Evolutionary conservation across 1,140 invertebrate genomes (phyloP).

Genomic region (Drosophila kanapiae): DNA sequence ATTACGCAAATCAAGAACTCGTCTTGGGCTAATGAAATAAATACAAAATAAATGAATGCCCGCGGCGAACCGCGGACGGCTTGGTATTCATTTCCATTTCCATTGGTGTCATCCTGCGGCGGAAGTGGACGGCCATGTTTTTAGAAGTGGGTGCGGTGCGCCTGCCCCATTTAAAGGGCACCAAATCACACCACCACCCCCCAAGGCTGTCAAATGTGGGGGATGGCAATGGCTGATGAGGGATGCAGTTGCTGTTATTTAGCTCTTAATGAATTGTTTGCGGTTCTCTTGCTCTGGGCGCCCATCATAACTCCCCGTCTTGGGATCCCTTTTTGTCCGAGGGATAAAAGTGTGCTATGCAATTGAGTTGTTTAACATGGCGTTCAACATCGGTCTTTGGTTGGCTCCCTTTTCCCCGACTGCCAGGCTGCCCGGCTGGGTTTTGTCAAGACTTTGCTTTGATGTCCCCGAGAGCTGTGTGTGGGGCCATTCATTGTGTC

Average conservation of each 20-base stretch:
- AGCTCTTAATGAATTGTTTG: conserved; percentile 80
- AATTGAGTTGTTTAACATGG: conserved; percentile 80
- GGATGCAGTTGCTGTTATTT: conserved; percentile 71
- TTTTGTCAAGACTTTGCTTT: conserved; percentile 29
- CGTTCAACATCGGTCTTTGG: conserved; percentile 63
- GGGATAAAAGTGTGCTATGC: conserved; percentile 61
- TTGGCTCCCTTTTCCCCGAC: background rate
- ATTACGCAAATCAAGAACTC: conserved; percentile 77
- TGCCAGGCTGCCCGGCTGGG: background rate
- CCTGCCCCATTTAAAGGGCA: conserved; percentile 19
- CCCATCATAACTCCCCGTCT: conserved; percentile 59
- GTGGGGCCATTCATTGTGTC: conserved; percentile 17
- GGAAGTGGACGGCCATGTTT: conserved; percentile 80
- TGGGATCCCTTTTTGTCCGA: conserved; percentile 48
- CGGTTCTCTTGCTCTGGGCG: conserved; percentile 27
- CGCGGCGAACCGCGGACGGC: conserved; percentile 46
- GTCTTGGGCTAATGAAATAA: conserved; percentile 70
- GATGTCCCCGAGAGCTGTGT: conserved; percentile 27
- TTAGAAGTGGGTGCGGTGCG: conserved; percentile 54
- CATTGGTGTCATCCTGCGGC: conserved; percentile 81
- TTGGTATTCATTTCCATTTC: conserved; percentile 51
- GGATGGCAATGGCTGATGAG: conserved; percentile 23
- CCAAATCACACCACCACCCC: conserved; percentile 4
- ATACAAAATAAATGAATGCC: conserved; percentile 70
- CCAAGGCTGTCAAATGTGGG: conserved; percentile 57